A percentile compares a stretch with the other conserved stretches of the same genome.
Conservation (phyloP, 2,888 invertebrate genomes). For the Parnassius mnemosyne region DNA sequence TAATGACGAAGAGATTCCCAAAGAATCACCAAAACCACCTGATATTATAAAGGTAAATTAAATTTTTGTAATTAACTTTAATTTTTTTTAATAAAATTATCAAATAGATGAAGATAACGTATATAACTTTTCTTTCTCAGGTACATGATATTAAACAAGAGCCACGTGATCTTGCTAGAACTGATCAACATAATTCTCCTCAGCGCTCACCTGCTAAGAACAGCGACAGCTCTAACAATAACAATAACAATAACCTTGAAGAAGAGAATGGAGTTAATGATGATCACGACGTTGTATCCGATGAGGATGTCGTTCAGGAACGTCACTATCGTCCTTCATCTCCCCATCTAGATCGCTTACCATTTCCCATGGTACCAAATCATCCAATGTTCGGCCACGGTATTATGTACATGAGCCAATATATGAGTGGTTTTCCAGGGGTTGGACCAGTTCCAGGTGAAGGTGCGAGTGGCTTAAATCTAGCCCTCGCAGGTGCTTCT, state of each 20-base stretch:
- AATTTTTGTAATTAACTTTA: too few relatives aligned
- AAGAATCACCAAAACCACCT: constrained; percentile 77
- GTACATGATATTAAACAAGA: constrained; percentile 80
- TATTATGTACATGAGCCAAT: constrained; percentile 95
- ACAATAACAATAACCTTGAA: constrained; percentile 71
- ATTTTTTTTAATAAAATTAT: too few relatives aligned
- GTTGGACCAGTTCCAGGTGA: constrained; percentile 78
- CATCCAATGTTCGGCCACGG: constrained; percentile 92
- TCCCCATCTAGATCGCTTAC: constrained; percentile 75
- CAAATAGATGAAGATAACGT: background rate
- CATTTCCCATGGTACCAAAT: constrained; percentile 91
- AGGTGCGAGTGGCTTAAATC: constrained; percentile 81
- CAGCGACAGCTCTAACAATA: constrained; percentile 75
- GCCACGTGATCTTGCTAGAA: constrained; percentile 70
- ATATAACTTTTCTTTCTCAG: constrained; percentile 45
- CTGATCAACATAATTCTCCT: constrained; percentile 65
- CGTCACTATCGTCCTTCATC: constrained; percentile 65
- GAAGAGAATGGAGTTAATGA: constrained; percentile 73
- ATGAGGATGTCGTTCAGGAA: constrained; percentile 70
- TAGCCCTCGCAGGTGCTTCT: constrained; percentile 83
- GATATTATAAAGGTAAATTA: constrained; percentile 72
- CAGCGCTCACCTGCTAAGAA: constrained; percentile 79
- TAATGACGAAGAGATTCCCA: constrained; percentile 72
- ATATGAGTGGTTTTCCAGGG: constrained; percentile 83
- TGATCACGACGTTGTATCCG: constrained; percentile 76